Base-by-base conservation (phyloP, 2,888 invertebrate genomes). In the Gisinianus flammeolus region DNA sequence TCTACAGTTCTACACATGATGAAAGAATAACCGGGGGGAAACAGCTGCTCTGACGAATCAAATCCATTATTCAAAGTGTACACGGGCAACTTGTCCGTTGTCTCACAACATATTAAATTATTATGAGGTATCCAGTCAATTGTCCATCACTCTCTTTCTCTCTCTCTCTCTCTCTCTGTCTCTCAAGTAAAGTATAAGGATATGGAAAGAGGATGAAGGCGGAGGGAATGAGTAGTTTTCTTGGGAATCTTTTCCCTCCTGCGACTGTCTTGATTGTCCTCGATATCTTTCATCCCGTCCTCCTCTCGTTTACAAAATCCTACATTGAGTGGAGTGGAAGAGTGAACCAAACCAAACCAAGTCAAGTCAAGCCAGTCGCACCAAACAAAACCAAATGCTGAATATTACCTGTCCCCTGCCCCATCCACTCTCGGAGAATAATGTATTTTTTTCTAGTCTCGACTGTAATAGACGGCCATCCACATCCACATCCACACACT, bases 371-470 rank as follows among this genome's bases (percentile, higher is more conserved):
- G 54, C 10, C 16, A 54, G 16, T 16, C 54, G 19, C 54, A 54
- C 16, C 19, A n/a, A n/a, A n/a, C n/a, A n/a, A n/a, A n/a, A n/a
- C n/a, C n/a, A n/a, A n/a, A n/a, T n/a, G n/a, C n/a, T n/a, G n/a
- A 54, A 62, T 24, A 22, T 26, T 62, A 62, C 62, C 62, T 62
- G 62, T 62, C 62, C n/a, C n/a, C n/a, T n/a, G n/a, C n/a, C n/a
- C 62, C 62, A 62, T 62, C 62, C 62, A 26, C 62, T 24, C 22
- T 62, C 24, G 4, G 4, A 62, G 24, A 62, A 62, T 62, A 62
- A 62, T 62, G 62, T 62, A 5, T 62, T 62, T 62, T 62, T 26
- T 62, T n/a, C n/a, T n/a, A n/a, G 24, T 26, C 62, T 26, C 22
- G 12, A 62, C 24, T 62, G 10, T 22, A n/a, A n/a, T n/a, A n/a